These are phyloP conservation scores for Scolopax rusticola DNA, from an alignment of 2,797 vertebrate genomes.

Conservation along the genomic window DNA sequence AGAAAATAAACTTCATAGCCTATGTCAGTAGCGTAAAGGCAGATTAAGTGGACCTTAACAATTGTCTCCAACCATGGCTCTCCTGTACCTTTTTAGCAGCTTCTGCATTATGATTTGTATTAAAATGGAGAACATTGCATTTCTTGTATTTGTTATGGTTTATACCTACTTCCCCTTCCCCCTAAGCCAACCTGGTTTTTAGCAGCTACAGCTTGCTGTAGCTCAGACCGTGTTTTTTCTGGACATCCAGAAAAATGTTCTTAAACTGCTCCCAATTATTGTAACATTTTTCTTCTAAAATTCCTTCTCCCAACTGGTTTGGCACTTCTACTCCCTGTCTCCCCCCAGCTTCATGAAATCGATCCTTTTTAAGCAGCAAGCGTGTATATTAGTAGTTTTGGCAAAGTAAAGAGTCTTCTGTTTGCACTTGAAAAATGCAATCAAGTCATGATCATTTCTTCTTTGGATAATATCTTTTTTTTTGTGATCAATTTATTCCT, in stretches of 20 bases:
- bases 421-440: constrained; percentile 39
- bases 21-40: background rate
- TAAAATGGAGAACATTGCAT: background rate
- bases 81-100: background rate
- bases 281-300: constrained; percentile 14
- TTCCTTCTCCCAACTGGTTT: background rate
- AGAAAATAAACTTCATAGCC: background rate
- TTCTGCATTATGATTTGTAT: background rate
- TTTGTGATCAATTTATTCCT: constrained; percentile 43
- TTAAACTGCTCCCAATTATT: constrained; percentile 15
- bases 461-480: background rate
- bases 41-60: background rate
- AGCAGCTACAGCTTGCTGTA: background rate
- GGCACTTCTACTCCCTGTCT: background rate
- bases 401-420: constrained; percentile 5
- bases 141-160: background rate
- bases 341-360: background rate
- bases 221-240: background rate
- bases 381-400: background rate
- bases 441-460: constrained; percentile 3
- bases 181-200: background rate
- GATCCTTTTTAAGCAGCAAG: background rate
- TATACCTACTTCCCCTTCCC: background rate
- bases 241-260: constrained; percentile 34
- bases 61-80: background rate